Evolutionary conservation across 1,140 invertebrate genomes (phyloP).

Genomic region (Metopolophium dirhodum): DNA sequence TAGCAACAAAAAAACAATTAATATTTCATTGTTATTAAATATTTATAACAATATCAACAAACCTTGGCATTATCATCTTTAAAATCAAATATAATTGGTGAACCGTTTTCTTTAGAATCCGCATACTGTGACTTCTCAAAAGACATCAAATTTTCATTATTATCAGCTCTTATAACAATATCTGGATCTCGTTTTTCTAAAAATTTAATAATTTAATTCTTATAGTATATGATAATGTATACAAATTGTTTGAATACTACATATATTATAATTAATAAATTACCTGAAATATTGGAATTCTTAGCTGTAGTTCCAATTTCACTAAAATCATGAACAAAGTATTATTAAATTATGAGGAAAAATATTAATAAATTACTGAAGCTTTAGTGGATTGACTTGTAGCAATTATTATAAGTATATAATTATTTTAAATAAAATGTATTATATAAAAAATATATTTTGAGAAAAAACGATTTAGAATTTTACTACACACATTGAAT

Average conservation of each 20-base stretch:
- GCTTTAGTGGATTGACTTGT: neutral
- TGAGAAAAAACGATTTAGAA: too few relatives aligned
- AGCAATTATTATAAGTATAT: neutral
- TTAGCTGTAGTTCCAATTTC: slow-evolving; percentile 5
- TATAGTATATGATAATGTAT: neutral
- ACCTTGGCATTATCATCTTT: slow-evolving; percentile 45
- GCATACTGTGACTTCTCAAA: slow-evolving; percentile 43
- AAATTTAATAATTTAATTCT: neutral
- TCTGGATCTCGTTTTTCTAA: slow-evolving; percentile 53
- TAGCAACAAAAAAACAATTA: neutral
- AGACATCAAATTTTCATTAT: slow-evolving; percentile 48
- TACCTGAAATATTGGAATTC: slow-evolving; percentile 21
- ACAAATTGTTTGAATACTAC: neutral
- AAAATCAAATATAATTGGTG: slow-evolving; percentile 55
- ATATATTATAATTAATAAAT: neutral
- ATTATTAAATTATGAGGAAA: neutral
- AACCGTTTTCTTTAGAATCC: neutral
- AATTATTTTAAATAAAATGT: neutral
- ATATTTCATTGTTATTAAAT: neutral
- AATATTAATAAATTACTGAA: neutral
- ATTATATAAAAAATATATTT: neutral
- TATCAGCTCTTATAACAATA: slow-evolving; percentile 53
- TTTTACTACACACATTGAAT: too few relatives aligned
- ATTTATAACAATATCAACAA: neutral
- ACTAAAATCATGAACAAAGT: slow-evolving; percentile 32